Conservation (phyloP, 2,113 vertebrate genomes). For the Oxyura jamaicensis region DNA sequence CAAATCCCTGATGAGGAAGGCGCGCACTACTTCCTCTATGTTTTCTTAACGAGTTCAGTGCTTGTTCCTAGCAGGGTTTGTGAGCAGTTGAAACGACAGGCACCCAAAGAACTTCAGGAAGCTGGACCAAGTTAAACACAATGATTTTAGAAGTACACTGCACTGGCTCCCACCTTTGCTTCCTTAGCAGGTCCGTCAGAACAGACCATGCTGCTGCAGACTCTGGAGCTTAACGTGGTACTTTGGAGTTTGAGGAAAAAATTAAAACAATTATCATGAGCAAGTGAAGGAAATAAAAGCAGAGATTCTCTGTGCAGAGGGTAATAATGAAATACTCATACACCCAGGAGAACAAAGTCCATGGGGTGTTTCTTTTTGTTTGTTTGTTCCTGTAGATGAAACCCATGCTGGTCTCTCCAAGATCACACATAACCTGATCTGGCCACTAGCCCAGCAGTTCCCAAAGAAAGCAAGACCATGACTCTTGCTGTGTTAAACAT, state of each 20-base stretch:
- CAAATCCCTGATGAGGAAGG: background rate
- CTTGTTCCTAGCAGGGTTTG: background rate
- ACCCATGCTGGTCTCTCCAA: background rate
- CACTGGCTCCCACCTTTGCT: background rate
- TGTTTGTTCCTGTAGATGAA: background rate
- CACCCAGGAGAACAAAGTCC: background rate
- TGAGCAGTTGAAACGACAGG: background rate
- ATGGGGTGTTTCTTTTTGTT: background rate
- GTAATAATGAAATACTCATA: background rate
- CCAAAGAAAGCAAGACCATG: background rate
- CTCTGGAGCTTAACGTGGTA: rapidly evolving
- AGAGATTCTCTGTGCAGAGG: background rate
- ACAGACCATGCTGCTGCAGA: rapidly evolving
- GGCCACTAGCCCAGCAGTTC: background rate
- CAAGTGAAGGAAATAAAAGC: background rate
- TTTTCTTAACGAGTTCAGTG: slow-evolving; percentile 2
- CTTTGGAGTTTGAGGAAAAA: background rate
- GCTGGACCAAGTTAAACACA: background rate
- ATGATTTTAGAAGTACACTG: background rate
- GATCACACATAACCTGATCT: background rate
- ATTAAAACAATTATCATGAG: background rate
- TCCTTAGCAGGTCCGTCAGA: background rate
- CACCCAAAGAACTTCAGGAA: background rate
- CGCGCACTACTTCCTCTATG: background rate
- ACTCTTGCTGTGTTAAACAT: background rate